phyloP scores from a whole-genome alignment of 2,888 invertebrate species.

The Drosophila stalkeri region DNA sequence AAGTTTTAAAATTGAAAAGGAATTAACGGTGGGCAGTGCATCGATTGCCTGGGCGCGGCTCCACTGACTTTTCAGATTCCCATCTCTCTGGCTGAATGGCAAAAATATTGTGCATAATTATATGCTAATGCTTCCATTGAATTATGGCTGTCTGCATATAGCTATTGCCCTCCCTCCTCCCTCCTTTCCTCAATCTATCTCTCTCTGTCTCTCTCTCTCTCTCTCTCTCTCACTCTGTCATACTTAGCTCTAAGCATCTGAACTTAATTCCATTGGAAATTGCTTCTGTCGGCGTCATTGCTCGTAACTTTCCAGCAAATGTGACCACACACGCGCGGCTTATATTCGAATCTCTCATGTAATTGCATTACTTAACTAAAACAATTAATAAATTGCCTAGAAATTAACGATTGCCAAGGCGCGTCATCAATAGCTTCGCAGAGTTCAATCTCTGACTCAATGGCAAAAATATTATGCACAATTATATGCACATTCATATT shows the following conservation, averaged over 20 bases:
- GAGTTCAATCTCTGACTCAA: slow-evolving; percentile 24
- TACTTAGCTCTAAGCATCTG: neutral
- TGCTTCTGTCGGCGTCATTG: neutral
- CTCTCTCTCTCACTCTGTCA: neutral
- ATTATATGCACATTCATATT: slow-evolving; percentile 69
- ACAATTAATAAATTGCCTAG: slow-evolving; percentile 76
- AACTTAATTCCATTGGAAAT: neutral
- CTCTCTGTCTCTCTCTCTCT: neutral
- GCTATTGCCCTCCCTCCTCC: neutral
- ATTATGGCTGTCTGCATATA: slow-evolving; percentile 27
- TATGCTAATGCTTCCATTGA: slow-evolving; percentile 68
- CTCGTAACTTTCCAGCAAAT: neutral
- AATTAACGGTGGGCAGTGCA: slow-evolving; percentile 65
- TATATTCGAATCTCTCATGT: slow-evolving; percentile 64
- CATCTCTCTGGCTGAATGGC: slow-evolving; percentile 41
- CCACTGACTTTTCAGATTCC: slow-evolving; percentile 13
- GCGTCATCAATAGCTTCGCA: neutral
- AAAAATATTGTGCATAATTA: slow-evolving; percentile 78
- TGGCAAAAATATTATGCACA: slow-evolving; percentile 74
- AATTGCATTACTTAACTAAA: slow-evolving; percentile 67
- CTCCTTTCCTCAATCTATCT: neutral
- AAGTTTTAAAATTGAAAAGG: slow-evolving; percentile 77
- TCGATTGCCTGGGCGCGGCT: slow-evolving; percentile 19
- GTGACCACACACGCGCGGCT: slow-evolving; percentile 1
- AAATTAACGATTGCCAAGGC: slow-evolving; percentile 47